Base-by-base conservation (phyloP, 2,888 invertebrate genomes). In the Anoncus sp. region DNA sequence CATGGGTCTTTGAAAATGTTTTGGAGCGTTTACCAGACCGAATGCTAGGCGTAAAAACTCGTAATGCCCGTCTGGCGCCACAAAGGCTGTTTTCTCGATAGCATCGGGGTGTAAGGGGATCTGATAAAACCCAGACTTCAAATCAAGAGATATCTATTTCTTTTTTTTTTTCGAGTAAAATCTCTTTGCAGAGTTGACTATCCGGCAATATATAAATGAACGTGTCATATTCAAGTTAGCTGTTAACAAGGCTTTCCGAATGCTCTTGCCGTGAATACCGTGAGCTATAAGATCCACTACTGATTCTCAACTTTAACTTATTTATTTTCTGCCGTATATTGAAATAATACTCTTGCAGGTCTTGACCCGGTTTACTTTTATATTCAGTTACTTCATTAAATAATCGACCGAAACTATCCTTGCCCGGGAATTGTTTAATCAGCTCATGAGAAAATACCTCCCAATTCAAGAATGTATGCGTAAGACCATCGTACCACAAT, bases 41-140 rank as follows among this genome's bases (percentile, higher is more conserved):
- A 91, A 92, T 0, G 89, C 88, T 87, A 90, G 87, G 0, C 86
- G 77, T 16, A 87, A n/a, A n/a, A n/a, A n/a, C n/a, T n/a, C n/a
- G n/a, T n/a, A n/a, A n/a, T n/a, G n/a, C n/a, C n/a, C n/a, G n/a
- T n/a, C n/a, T n/a, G n/a, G n/a, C n/a, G n/a, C n/a, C n/a, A n/a
- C n/a, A n/a, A n/a, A n/a, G n/a, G 89, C 87, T 0, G 90, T 91
- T 53, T 86, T 85, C 2, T 82, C 82, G 20, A 85, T 80, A 1
- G 88, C 86, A 1, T 87, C 78, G 12, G 85, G 83, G 43, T 81
- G 79, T n/a, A 92, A 80, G 0, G 84, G 86, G 6, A 91, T 88
- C 70, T 90, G 90, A 45, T 87, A 85, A 70, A 88, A 88, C 0
- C 89, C 89, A 7, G 78, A 81, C 57, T 83, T 85, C 12, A 87